Base-by-base conservation (phyloP, 2,888 invertebrate genomes). In the Agonopterix heracliana region DNA sequence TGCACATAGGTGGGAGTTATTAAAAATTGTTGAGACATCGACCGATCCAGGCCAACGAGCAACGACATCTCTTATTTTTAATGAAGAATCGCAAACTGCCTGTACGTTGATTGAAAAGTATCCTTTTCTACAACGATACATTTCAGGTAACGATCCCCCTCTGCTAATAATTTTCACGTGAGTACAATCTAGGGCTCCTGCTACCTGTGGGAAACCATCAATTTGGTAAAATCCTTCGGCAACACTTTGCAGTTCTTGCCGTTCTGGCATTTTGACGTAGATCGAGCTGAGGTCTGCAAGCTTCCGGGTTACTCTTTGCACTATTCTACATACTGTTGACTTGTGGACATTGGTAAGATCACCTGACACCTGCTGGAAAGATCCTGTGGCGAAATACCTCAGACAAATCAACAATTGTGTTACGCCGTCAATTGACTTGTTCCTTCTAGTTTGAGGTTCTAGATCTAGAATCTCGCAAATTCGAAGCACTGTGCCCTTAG, bases 31-130 rank as follows among this genome's bases (percentile, higher is more conserved):
- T 3, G 48, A 34, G 49, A 56, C 54, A 50, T 56, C 53, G 8
- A 46, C 35, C 11, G 54, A 54, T 3, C 54, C 54, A 12, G 56
- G 55, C 56, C 55, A 56, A 1, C 50, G 52, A 47, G 55, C 50
- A 9, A 53, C 50, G 9, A 59, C 44, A 48, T 54, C 49, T 36
- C 47, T 41, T 9, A 59, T 44, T 34, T 11, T 41, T 36, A 59
- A 36, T 8, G 53, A 9, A 8, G 55, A 52, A 52, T 56, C 49
- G 47, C 48, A 53, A 11, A 53, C 49, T 9, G 38, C 50, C 44
- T 53, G 51, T 2, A 53, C 50, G 34, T 53, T 55, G 3, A 51
- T 9, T 10, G 46, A 55, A 44, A 46, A 53, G n/a, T 34, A 45
- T 7, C 49, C 45, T 45, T 51, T 49, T 12, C 46, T 44, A 26